Base-by-base conservation (phyloP, 2,797 vertebrate species). In the Cottoperca gobio region DNA sequence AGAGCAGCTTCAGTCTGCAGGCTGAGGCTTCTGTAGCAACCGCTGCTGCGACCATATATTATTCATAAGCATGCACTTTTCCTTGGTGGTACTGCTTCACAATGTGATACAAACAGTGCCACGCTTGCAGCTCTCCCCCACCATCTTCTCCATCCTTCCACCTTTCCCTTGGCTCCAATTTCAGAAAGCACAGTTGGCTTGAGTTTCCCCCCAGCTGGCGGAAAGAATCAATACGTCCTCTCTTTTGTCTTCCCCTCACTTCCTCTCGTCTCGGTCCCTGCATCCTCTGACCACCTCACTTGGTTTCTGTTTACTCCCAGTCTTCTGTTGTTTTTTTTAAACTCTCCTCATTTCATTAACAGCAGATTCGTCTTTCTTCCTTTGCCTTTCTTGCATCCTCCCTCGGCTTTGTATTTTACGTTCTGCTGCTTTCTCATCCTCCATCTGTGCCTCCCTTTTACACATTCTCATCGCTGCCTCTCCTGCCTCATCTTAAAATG, bases 171-270 rank as follows among this genome's bases (percentile, higher is more conserved):
- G 59, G 78, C 85, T 89, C 76, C 76, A 70, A 82, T 91, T 88
- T 90, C 82, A 84, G 68, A 78, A 55, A 73, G 78, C 71, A 64
- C 81, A 77, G 73, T 84, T 89, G 78, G 82, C 78, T 82, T 53
- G 24, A 75, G 75, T 85, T 73, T 43, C 67, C 64, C 68, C 61
- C 52, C 64, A 75, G 82, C 85, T 81, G 68, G 82, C 19, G 5
- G 72, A 82, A 73, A 76, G 8, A 81, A 89, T 92, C 90, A 50
- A 89, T 90, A 87, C 52, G 54, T 53, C 19, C 64, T 54, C 46
- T 50, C 61, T 73, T 68, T 81, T 64, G 52, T 79, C 57, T 70
- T 54, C n/a, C 23, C 64, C 70, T 83, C 21, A 45, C 71, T 76
- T 73, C 54, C 73, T 75, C 76, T 75, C 14, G 48, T 68, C 76